Evolutionary conservation across 2,888 invertebrate species (phyloP), one percentile per base, ranked within the genome.

Genomic region (Charanyca ferruginea): DNA sequence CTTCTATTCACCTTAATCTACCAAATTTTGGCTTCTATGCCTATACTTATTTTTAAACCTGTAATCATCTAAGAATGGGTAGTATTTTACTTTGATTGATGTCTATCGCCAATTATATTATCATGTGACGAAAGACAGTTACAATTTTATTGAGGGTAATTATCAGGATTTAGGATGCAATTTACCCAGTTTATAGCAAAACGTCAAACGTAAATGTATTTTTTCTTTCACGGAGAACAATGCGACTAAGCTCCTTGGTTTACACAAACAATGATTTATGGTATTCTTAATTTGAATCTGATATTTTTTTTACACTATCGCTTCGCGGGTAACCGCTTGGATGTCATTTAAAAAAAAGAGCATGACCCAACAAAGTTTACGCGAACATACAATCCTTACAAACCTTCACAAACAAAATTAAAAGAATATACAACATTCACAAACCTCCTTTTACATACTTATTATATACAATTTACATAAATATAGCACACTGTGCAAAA

Each of bases 401-500:
- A 35, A 35, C 35, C 3, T 35, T 35, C 35, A 7, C 28, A 28
- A 7, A 28, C 2, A 28, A 7, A 28, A 28, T 28, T 28, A 28
- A 28, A 5, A 28, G 5, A 28, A 28, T 7, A 28, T 28, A 28
- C 28, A 35, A 35, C 6, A 11, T 35, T 35, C 35, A 9, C 2
- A 9, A 11, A 35, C 35, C 38, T 16, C 28, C n/a, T n/a, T 7
- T 2, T 0, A 38, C 16, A 4, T 1, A 38, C 16, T 16, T 13
- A 3, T 38, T 3, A 38, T 3, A 47, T 13, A 42, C 13, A 38
- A 16, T 20, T 49, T 44, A 72, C 55, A 66, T 48, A 55, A 72
- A 72, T 72, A 47, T 53, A 61, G 57, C 73, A 52, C 6, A 72
- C 61, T 67, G 61, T 41, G 38, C 23, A 23, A 28, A 28, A 45